phyloP scores from a whole-genome alignment of 2,113 vertebrate species.

The Dromiciops gliroides region DNA sequence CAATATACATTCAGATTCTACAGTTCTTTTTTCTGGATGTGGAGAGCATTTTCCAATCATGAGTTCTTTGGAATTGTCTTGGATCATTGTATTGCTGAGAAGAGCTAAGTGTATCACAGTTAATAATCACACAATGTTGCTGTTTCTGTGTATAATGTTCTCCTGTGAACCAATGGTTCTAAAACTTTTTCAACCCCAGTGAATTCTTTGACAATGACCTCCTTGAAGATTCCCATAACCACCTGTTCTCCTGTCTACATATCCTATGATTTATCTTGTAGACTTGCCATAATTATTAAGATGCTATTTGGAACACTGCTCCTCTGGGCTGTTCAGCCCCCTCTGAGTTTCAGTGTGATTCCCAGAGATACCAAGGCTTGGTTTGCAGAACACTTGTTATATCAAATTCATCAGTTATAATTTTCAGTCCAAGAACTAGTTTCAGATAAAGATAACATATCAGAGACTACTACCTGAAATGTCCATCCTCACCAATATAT shows the following conservation, averaged over 20 bases:
- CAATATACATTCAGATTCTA: too few relatives aligned
- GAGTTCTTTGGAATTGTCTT: too few relatives aligned
- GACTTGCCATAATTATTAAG: not conserved
- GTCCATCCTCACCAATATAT: not conserved
- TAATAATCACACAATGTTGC: too few relatives aligned
- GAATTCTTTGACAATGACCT: not conserved
- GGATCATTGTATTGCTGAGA: too few relatives aligned
- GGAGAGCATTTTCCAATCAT: too few relatives aligned
- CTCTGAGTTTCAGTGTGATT: not conserved
- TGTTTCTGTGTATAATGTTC: too few relatives aligned
- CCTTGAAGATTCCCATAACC: not conserved
- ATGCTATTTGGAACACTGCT: not conserved
- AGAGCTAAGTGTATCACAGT: too few relatives aligned
- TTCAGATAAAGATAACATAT: constrained; percentile 11
- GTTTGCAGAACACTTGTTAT: not conserved
- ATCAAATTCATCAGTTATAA: not conserved
- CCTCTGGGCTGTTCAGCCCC: not conserved
- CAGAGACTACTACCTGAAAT: not conserved
- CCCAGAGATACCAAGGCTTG: not conserved
- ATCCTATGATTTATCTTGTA: not conserved
- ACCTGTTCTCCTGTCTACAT: not conserved
- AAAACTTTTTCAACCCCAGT: not conserved
- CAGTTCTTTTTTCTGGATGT: too few relatives aligned
- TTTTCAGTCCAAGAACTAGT: not conserved
- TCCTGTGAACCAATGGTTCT: not conserved